Base-by-base conservation (phyloP, 2,888 invertebrate genomes). In the Micoletzkya japonica region DNA sequence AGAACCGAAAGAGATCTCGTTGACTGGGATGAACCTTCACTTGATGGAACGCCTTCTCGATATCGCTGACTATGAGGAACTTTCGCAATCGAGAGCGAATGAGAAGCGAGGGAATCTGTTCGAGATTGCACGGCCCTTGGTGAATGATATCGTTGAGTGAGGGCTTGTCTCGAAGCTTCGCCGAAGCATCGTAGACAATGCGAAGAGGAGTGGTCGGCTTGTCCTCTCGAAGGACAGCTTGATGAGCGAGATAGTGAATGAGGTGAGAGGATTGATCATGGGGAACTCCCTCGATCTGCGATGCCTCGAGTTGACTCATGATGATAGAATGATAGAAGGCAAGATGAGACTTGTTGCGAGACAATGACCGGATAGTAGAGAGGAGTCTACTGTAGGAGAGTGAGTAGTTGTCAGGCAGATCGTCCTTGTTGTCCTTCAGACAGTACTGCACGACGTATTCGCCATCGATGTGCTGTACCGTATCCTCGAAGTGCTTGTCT, bases 71-170 rank as follows among this genome's bases (percentile, higher is more conserved):
- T 1, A 78, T 26, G 0, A 74, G 34, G 14, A 44, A 63, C 4
- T 26, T 28, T 1, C 30, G 4, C 4, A 49, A 28, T 28, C 80
- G 60, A 0, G 74, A 30, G 32, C 66, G 28, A 14, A 78, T 4
- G 2, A 77, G 44, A 6, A 78, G 63, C 0, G 70, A 72, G 4
- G 57, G 20, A 32, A 77, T 57, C 0, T 67, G 50, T 36, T 54
- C 61, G 7, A 78, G 58, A 0, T 67, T 24, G 0, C 64, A 28
- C 14, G 75, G 73, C 1, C 76, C 78, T 0, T 64, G 36, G n/a
- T 52, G 50, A 0, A 75, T 26, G 26, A 72, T 72, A 1, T 78
- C 73, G 66, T 80, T 80, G 6, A 80, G 60, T 4, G 75, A 72
- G 4, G 61, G 26, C 49, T 61, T 26, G n/a, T 26, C 24, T 50